Evolutionary conservation across 1,140 invertebrate genomes (phyloP).

Genomic region (Delia radicum): DNA sequence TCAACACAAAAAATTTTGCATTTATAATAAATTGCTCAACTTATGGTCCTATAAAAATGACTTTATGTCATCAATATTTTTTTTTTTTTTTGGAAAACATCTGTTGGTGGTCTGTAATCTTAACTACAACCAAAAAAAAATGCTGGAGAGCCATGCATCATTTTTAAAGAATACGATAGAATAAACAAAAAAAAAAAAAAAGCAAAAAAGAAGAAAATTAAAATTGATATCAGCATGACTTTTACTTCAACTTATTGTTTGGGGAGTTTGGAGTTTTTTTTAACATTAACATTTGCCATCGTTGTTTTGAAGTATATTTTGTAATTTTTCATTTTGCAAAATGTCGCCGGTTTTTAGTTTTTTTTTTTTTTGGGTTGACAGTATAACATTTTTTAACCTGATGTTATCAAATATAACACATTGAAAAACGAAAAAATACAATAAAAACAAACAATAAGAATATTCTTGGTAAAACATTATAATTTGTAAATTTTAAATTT

Average conservation of each 20-base stretch:
- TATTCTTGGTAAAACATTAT: too few species aligned
- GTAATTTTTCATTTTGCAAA: neutral
- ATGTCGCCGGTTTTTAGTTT: neutral
- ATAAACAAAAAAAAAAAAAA: neutral
- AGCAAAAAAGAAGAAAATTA: neutral
- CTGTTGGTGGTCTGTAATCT: neutral
- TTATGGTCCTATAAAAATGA: neutral
- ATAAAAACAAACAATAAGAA: neutral
- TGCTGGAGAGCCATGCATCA: too few species aligned
- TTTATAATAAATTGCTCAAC: neutral
- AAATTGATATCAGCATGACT: conserved; percentile 4
- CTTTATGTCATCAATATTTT: neutral
- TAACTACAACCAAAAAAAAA: neutral
- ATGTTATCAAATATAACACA: neutral
- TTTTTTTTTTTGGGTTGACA: neutral
- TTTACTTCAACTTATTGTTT: conserved; percentile 1
- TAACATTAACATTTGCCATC: too few species aligned
- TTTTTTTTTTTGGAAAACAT: neutral
- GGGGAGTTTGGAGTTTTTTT: neutral
- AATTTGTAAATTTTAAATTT: too few species aligned
- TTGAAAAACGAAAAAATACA: neutral
- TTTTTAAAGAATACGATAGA: too few species aligned
- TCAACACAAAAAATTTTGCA: neutral
- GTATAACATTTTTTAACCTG: neutral
- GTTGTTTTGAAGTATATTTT: too few species aligned